Evolutionary conservation across 2,888 invertebrate genomes (phyloP), one percentile per base, ranked within the genome.

Genomic region (Andrena bucephala): DNA sequence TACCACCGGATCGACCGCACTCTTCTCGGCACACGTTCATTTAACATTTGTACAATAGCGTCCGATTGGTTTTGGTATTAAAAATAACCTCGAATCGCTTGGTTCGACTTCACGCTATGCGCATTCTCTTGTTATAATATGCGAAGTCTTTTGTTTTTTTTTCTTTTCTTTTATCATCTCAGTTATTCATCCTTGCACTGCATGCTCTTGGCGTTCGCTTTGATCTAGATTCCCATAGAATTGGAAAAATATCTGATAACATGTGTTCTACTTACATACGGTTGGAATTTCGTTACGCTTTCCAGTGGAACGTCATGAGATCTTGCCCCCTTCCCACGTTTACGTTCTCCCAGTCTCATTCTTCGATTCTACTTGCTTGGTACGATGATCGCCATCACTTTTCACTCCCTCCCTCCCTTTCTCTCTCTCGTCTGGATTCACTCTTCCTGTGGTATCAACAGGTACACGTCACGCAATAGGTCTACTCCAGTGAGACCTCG

Each of bases 41-140:
- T 78, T 84, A 79, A 85, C 71, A 79, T 89, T 89, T 89, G 72
- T 86, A 89, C 88, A 89, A 79, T 68, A 81, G 89, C 89, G 91
- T 90, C 94, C 94, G 94, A 94, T 94, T 93, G 94, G 94, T 94
- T 93, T 93, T 94, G 93, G 94, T 94, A 94, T 94, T 94, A 94
- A 94, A 94, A 94, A 94, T 94, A 94, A 94, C 94, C 94, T 94
- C 94, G 93, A 94, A 91, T 90, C 91, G 91, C 93, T 42, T 89
- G 70, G 57, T 85, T 86, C 72, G 84, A 87, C 83, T 85, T 90
- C 84, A 80, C 50, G 68, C 8, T 31, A 73, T 85, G 84, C 69
- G 84, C 84, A 77, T 74, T 54, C 71, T 68, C 71, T 68, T 68
- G 59, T 84, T 75, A 84, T 79, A 76, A 81, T 84, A 82, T 74